Evolutionary conservation across 2,797 vertebrate genomes (phyloP), one percentile per base, ranked within the genome.

Genomic region (Lophotriccus pileatus): DNA sequence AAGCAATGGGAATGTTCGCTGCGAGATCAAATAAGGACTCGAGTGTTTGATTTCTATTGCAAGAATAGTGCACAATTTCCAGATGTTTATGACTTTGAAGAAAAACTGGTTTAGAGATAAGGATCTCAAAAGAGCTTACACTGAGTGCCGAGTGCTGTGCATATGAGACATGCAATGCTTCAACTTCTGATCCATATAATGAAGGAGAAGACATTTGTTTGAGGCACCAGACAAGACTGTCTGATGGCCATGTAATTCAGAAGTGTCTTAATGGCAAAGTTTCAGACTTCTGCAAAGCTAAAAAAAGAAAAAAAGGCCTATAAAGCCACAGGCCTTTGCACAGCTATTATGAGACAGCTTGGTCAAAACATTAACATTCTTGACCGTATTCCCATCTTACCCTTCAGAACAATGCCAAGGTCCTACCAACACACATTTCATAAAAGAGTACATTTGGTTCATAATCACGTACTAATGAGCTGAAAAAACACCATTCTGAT

Each of bases 1-100:
- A 94, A 94, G 89, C 58, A 86, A 68, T 44, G 53, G 53, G 85
- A 94, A 66, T 55, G 36, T 73, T 94, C 66, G 16, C 43, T 92
- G 53, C 24, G 87, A 95, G 95, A 96, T 96, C 87, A 94, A 95
- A 90, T 96, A 69, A 91, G 94, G 94, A 93, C 93, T 95, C 19
- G 1, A 86, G 39, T 68, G 32, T 90, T 90, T 91, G 76, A 90
- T 84, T 96, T 88, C 93, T 72, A 2, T 22, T 66, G 63, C 28
- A 78, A 92, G 76, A 93, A 76, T 37, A 67, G 32, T 43, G 81
- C 76, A 92, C 58, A 80, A 77, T 93, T 94, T 90, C 86, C 85
- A 96, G 81, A 89, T 94, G 91, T 84, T 94, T 90, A 87, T 87
- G 73, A 74, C 80, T 87, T 90, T 81, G 87, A 96, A 89, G 88